These are phyloP conservation scores for Epinephelus fuscoguttatus DNA, from an alignment of 2,113 vertebrate genomes.

Conservation along the genomic window DNA sequence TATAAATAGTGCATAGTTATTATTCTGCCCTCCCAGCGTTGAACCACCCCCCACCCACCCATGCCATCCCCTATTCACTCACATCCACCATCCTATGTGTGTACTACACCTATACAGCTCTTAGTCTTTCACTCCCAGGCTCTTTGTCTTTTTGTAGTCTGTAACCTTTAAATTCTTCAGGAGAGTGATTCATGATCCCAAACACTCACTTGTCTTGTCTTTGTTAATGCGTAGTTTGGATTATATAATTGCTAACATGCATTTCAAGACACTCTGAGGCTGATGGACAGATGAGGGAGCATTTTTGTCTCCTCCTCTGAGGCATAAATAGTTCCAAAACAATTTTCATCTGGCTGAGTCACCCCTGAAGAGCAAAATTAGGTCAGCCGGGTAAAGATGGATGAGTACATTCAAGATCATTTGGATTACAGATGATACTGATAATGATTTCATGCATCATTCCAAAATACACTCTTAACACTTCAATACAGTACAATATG, in stretches of 20 bases:
- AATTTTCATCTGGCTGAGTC: constrained; percentile 38
- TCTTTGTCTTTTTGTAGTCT: neutral
- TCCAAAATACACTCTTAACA: neutral
- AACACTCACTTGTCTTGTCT: neutral
- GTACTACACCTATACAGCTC: constrained; percentile 19
- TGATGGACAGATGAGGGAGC: constrained; percentile 20
- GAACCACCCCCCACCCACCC: constrained; percentile 49
- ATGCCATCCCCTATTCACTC: constrained; percentile 56
- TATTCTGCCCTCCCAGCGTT: constrained; percentile 66
- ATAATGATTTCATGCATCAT: constrained; percentile 8
- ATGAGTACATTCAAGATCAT: neutral
- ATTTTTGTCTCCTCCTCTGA: neutral
- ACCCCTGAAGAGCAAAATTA: neutral
- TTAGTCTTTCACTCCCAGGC: neutral
- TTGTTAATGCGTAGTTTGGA: neutral
- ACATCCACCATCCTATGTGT: constrained; percentile 23
- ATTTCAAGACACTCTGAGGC: constrained; percentile 11
- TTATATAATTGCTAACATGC: constrained; percentile 1
- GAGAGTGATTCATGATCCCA: neutral
- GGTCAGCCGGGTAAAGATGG: neutral
- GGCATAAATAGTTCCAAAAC: constrained; percentile 21
- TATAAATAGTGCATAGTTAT: constrained; percentile 74
- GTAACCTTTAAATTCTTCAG: neutral
- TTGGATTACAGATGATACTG: neutral
- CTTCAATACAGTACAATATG: neutral